Base-by-base conservation (phyloP, 1,140 invertebrate genomes). In the Drosophila baimaii region DNA sequence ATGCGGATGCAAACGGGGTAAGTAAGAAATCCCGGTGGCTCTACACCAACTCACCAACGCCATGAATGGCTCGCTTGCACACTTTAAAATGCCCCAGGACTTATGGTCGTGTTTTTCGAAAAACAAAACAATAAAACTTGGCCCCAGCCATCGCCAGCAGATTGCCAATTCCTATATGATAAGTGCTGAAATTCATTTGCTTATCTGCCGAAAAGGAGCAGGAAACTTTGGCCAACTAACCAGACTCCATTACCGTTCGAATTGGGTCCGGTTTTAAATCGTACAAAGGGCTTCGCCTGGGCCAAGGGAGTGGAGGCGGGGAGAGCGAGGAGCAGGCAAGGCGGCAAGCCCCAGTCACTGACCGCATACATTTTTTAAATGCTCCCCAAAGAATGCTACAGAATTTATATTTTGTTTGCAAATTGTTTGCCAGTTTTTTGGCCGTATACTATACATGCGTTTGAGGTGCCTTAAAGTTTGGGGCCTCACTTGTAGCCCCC, bases 301-400 rank as follows among this genome's bases (percentile, higher is more conserved):
- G 27, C 39, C 35, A 27, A 15, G 39, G 21, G 35, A 33, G 35
- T 9, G 17, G 21, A n/a, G 15, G 1, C 2, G 54, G n/a, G 15
- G 9, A 8, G n/a, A 52, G n/a, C n/a, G n/a, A n/a, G n/a, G n/a
- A n/a, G n/a, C n/a, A n/a, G n/a, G n/a, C n/a, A n/a, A n/a, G n/a
- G n/a, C n/a, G 27, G 25, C 29, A 31, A 12, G 41, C n/a, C 23
- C 29, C 58, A 63, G 65, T 56, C 54, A 63, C 65, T 77, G 54
- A 78, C 76, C 76, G 55, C 76, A 77, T 71, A 78, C 68, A 78
- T 78, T 78, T 77, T 78, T 78, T 71, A 78, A 78, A 77, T 59
- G 66, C 54, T 78, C 76, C 73, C 76, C 59, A 47, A 78, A 71
- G 76, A 54, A 78, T 70, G 66, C 66, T 44, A 27, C 31, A 57